phyloP scores from a whole-genome alignment of 1,140 invertebrate genomes.

The Lanistes nyassanus region DNA sequence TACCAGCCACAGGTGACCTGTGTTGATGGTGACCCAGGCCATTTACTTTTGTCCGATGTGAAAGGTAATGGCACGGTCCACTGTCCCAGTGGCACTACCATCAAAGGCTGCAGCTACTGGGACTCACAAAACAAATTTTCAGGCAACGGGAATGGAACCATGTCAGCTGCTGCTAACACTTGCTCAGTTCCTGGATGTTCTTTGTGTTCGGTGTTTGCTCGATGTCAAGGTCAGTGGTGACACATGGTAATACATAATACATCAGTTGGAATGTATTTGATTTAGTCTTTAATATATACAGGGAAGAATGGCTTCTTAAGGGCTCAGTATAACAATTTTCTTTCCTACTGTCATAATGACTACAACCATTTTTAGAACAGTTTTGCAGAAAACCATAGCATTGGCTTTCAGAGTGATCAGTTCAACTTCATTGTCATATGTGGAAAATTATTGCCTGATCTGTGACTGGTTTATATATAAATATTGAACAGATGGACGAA shows the following conservation, averaged over 20 bases:
- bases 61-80: conserved; percentile 23
- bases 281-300: neutral
- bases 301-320: neutral
- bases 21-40: conserved; percentile 39
- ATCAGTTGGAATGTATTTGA: neutral
- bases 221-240: conserved; percentile 46
- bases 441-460: no score
- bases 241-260: neutral
- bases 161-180: conserved; percentile 23
- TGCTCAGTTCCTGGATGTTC: conserved; percentile 31
- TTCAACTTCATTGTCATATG: no score
- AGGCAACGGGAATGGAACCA: conserved; percentile 29
- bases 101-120: conserved; percentile 48
- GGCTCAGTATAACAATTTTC: neutral
- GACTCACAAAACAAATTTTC: conserved; percentile 18
- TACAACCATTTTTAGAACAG: no score
- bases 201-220: conserved; percentile 40
- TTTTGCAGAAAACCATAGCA: no score
- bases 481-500: no score
- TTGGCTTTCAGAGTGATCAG: no score
- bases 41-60: conserved; percentile 43
- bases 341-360: no score
- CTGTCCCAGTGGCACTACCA: conserved; percentile 40
- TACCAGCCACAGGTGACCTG: conserved; percentile 44
- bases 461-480: no score